Evolutionary conservation across 2,113 vertebrate genomes (phyloP).

Genomic region (Paratilapia polleni): DNA sequence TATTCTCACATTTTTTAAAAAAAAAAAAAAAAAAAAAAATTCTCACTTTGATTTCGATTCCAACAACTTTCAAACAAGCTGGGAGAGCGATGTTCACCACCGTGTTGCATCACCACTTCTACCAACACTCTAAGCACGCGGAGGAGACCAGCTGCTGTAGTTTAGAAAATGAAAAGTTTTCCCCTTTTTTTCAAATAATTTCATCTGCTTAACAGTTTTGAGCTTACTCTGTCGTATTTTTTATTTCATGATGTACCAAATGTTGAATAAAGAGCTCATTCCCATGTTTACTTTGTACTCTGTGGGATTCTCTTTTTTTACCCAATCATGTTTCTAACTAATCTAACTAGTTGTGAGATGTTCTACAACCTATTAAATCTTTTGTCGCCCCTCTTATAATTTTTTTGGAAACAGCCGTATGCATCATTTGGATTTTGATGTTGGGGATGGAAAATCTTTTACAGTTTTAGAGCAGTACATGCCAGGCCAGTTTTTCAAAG

Average conservation of each 20-base stretch:
- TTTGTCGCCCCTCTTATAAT: background rate
- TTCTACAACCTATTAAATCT: background rate
- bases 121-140: background rate
- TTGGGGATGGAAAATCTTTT: background rate
- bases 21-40: background rate
- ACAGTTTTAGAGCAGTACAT: background rate
- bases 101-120: background rate
- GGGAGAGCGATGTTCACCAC: background rate
- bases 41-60: background rate
- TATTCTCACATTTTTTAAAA: too few relatives aligned
- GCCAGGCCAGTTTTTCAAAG: background rate
- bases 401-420: background rate
- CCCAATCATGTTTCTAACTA: background rate
- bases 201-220: background rate
- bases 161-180: background rate
- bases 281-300: background rate
- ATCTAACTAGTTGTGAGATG: background rate
- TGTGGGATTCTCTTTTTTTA: background rate
- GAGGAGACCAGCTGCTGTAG: background rate
- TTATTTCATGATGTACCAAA: background rate
- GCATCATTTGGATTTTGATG: background rate
- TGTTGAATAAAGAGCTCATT: background rate
- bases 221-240: background rate
- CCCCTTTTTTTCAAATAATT: background rate
- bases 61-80: background rate